Conservation (phyloP, 2,797 vertebrate species). For the Eospalax fontanierii region DNA sequence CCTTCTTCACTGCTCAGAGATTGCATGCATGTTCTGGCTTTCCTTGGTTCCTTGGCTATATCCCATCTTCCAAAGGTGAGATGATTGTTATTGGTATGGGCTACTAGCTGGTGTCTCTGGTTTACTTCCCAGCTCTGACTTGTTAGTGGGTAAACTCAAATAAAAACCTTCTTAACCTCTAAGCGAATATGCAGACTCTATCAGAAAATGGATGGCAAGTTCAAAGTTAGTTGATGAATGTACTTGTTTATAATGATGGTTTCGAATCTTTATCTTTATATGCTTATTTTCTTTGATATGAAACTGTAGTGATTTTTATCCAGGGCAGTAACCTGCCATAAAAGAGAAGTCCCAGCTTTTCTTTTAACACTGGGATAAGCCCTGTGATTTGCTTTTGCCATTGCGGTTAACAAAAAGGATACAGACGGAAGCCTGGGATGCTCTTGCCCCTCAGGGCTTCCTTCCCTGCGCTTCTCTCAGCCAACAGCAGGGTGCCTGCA, state of each 20-base stretch:
- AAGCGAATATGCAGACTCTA: neutral
- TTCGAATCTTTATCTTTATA: neutral
- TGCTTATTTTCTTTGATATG: neutral
- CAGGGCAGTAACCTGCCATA: neutral
- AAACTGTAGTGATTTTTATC: neutral
- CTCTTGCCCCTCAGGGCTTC: neutral
- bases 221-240: neutral
- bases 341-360: accelerated
- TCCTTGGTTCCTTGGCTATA: neutral
- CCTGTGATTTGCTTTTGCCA: neutral
- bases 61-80: neutral
- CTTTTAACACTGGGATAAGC: neutral
- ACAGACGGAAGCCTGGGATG: neutral
- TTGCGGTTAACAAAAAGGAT: neutral
- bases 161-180: neutral
- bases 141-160: neutral
- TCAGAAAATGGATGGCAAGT: neutral
- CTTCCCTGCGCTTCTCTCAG: neutral
- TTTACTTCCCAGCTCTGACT: constrained; percentile 16
- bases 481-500: neutral
- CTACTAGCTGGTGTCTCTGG: neutral
- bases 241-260: neutral
- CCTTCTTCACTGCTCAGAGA: neutral
- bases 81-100: neutral
- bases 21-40: neutral